Conservation (phyloP, 2,113 vertebrate genomes). For the Rafetus swinhoei region DNA sequence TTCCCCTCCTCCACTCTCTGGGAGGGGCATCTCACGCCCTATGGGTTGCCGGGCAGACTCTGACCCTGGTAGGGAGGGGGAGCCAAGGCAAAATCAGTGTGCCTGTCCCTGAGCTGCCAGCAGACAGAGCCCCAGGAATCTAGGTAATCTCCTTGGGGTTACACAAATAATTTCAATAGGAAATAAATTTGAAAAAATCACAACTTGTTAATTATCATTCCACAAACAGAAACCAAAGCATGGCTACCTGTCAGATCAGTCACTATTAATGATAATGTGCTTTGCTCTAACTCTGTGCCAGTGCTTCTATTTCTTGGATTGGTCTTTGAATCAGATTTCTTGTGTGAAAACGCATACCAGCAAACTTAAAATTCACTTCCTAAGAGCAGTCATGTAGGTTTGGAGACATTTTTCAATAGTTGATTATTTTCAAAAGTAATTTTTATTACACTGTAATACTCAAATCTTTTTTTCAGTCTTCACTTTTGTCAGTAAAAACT, state of each 20-base stretch:
- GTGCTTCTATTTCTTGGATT: not conserved
- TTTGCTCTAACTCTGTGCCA: not conserved
- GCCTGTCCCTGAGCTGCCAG: too few relatives aligned
- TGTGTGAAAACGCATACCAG: not conserved
- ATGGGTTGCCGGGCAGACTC: too few relatives aligned
- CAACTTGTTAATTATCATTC: too few relatives aligned
- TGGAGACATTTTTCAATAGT: not conserved
- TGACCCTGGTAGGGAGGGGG: too few relatives aligned
- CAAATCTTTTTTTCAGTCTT: not conserved
- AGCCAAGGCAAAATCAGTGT: too few relatives aligned
- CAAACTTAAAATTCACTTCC: not conserved
- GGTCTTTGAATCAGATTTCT: not conserved
- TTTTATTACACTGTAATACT: not conserved
- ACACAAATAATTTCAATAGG: too few relatives aligned
- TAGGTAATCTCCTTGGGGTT: too few relatives aligned
- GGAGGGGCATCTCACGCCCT: too few relatives aligned
- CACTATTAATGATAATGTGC: not conserved
- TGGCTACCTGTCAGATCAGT: not conserved
- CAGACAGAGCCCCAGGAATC: too few relatives aligned
- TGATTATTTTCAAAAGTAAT: not conserved
- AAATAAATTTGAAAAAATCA: too few relatives aligned
- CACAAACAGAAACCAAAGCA: too few relatives aligned
- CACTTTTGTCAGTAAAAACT: not conserved
- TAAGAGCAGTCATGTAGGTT: not conserved
- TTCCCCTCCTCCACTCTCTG: too few relatives aligned